phyloP scores from a whole-genome alignment of 2,797 vertebrate species.

The Tarsius wallacei region DNA sequence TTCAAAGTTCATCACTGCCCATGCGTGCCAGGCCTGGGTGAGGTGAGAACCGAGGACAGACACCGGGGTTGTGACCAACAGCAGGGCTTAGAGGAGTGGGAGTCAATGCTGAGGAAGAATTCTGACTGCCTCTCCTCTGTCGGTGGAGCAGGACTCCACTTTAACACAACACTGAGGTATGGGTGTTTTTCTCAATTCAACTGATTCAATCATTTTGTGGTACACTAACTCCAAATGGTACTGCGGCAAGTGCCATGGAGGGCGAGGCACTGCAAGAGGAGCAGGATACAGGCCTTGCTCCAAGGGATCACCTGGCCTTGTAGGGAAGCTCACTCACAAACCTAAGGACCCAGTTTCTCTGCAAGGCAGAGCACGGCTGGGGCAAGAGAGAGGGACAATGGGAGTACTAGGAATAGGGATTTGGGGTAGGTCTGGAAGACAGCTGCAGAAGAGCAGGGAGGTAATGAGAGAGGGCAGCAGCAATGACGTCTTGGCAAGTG shows the following conservation, averaged over 20 bases:
- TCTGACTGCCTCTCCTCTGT: not conserved
- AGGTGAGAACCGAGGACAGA: not conserved
- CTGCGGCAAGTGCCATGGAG: fast-evolving
- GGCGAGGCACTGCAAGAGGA: not conserved
- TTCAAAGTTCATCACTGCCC: slow-evolving; percentile 99
- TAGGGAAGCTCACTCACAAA: not conserved
- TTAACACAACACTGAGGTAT: fast-evolving
- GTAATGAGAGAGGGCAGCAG: fast-evolving
- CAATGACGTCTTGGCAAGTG: not conserved
- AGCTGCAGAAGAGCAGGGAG: not conserved
- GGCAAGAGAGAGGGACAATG: not conserved
- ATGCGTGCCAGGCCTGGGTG: slow-evolving; percentile 98
- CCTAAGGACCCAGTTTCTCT: not conserved
- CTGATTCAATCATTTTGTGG: not conserved
- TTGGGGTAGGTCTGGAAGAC: not conserved
- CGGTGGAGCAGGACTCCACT: not conserved
- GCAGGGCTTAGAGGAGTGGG: not conserved
- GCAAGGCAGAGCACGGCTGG: not conserved
- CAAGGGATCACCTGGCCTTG: not conserved
- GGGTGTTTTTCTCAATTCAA: not conserved
- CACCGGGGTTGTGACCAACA: not conserved
- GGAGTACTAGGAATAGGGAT: not conserved
- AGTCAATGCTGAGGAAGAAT: not conserved
- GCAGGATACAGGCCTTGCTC: not conserved
- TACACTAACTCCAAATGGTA: not conserved